Evolutionary conservation across 1,140 invertebrate genomes (phyloP).

Genomic region (Drosophila fuyamai): DNA sequence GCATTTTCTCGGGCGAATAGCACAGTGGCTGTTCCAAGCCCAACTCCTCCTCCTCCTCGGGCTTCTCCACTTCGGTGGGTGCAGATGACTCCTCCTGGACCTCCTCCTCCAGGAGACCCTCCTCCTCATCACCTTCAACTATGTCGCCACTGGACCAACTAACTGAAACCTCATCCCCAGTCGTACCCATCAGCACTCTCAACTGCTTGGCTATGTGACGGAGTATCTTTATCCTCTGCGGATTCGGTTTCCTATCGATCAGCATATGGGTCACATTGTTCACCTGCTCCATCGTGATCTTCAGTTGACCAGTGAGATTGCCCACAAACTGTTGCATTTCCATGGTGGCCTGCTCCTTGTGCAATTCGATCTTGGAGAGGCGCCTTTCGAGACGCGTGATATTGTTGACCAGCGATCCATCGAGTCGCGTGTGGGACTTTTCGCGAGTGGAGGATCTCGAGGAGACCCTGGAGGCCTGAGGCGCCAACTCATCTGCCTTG

Average conservation of each 20-base stretch:
- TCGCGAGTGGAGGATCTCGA: slow-evolving; percentile 37
- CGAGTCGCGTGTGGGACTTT: slow-evolving; percentile 1
- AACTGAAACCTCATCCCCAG: slow-evolving; percentile 47
- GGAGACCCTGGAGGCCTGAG: slow-evolving; percentile 16
- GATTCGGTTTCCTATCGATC: slow-evolving; percentile 62
- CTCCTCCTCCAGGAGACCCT: slow-evolving; percentile 19
- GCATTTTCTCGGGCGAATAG: slow-evolving; percentile 66
- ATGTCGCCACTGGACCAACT: slow-evolving; percentile 58
- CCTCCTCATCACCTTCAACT: slow-evolving; percentile 15
- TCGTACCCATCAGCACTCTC: slow-evolving; percentile 44
- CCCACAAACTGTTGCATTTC: slow-evolving; percentile 33
- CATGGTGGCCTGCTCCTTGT: slow-evolving; percentile 50
- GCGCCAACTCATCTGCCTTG: background rate
- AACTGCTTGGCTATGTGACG: slow-evolving; percentile 54
- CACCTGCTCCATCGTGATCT: slow-evolving; percentile 70
- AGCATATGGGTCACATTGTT: slow-evolving; percentile 67
- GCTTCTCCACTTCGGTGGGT: slow-evolving; percentile 37
- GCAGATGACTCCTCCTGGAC: slow-evolving; percentile 18
- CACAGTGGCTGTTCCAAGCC: slow-evolving; percentile 64
- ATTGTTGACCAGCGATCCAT: slow-evolving; percentile 39
- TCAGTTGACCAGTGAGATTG: slow-evolving; percentile 54
- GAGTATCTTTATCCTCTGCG: slow-evolving; percentile 45
- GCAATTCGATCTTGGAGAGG: slow-evolving; percentile 57
- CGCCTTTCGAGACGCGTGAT: slow-evolving; percentile 46
- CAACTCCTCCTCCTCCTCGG: slow-evolving; percentile 43